phyloP scores from a whole-genome alignment of 2,797 vertebrate genomes.

The Xyrichtys novacula region DNA sequence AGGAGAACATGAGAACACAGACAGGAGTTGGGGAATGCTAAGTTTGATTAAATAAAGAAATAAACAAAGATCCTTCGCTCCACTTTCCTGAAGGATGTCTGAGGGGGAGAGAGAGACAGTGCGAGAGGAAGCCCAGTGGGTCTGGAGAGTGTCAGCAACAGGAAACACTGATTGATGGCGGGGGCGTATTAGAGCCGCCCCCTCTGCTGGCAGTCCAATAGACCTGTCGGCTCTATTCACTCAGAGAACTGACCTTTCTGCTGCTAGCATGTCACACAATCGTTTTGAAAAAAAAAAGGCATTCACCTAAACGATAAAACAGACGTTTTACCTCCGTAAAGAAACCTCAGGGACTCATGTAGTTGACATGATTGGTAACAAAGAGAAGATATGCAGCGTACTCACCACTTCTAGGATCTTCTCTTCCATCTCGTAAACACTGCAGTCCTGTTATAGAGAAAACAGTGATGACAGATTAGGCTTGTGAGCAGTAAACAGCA shows the following conservation, averaged over 20 bases:
- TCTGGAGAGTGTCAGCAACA: conserved; percentile 88
- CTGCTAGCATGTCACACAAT: conserved; percentile 48
- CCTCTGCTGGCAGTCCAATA: conserved; percentile 48
- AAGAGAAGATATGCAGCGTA: conserved; percentile 51
- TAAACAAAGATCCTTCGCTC: not conserved
- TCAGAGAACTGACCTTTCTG: conserved; percentile 43
- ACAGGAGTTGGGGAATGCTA: not conserved
- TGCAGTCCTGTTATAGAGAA: conserved; percentile 89
- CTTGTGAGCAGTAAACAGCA: conserved; percentile 53
- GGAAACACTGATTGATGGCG: conserved; percentile 84
- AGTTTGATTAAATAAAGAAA: conserved; percentile 16
- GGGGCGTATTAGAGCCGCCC: conserved; percentile 53
- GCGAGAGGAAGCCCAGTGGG: conserved; percentile 82
- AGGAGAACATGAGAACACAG: not conserved
- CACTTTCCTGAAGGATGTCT: conserved; percentile 22
- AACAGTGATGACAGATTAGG: conserved; percentile 62
- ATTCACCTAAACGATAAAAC: conserved; percentile 22
- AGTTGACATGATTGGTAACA: conserved; percentile 32
- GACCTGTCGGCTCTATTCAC: conserved; percentile 40
- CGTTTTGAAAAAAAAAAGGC: conserved; percentile 32
- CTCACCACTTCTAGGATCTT: conserved; percentile 96
- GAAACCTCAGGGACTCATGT: conserved; percentile 25
- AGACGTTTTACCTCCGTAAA: conserved; percentile 2
- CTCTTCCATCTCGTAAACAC: conserved; percentile 96
- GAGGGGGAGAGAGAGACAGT: conserved; percentile 33